phyloP scores from a whole-genome alignment of 2,113 vertebrate species.

The Neodon shergylaensis region DNA sequence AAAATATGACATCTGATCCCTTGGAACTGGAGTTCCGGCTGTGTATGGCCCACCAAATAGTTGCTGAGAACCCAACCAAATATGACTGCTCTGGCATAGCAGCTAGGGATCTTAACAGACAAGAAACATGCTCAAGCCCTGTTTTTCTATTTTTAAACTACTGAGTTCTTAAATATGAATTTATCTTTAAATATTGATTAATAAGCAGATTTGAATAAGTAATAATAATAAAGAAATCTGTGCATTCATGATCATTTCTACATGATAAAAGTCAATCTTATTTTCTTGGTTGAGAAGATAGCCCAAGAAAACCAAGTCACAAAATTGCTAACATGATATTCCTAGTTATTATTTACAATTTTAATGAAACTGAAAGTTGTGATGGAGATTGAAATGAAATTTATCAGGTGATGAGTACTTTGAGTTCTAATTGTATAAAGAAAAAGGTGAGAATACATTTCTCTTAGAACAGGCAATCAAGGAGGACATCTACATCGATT shows the following conservation, averaged over 20 bases:
- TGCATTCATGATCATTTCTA: background rate
- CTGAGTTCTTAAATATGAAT: conserved; percentile 45
- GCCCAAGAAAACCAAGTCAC: background rate
- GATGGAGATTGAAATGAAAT: background rate
- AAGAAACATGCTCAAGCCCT: background rate
- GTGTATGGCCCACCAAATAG: too few species aligned
- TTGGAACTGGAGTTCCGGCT: too few species aligned
- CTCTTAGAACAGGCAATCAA: too few species aligned
- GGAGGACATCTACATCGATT: too few species aligned
- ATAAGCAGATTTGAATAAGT: background rate
- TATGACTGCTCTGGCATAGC: background rate
- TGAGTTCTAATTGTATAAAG: conserved; percentile 8
- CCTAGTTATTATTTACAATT: conserved; percentile 25
- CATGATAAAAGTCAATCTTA: conserved; percentile 14
- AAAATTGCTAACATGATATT: conserved; percentile 29
- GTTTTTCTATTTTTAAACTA: conserved; percentile 35
- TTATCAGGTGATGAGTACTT: background rate
- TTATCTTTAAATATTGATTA: background rate
- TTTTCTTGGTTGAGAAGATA: conserved; percentile 23
- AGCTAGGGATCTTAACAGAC: background rate
- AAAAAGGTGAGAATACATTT: background rate
- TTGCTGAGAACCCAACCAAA: too few species aligned
- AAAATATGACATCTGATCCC: too few species aligned
- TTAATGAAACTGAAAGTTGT: background rate
- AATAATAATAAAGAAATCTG: background rate